Evolutionary conservation across 2,113 vertebrate species (phyloP), one percentile per base, ranked within the genome.

Genomic region (Onychorhynchus coronatus): DNA sequence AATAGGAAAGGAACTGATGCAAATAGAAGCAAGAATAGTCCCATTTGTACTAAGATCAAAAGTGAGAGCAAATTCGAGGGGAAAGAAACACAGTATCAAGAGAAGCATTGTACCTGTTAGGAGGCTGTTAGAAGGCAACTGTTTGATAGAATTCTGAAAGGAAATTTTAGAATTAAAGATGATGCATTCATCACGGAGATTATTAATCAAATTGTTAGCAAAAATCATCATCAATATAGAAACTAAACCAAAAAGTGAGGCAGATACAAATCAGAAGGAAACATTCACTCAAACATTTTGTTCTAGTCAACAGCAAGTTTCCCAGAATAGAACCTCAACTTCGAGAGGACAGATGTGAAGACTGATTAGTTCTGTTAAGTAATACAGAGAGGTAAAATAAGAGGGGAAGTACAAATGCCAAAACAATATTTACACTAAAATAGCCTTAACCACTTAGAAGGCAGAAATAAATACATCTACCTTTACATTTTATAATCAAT

Each of bases 41-140:
- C 42, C 71, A 63, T 35, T 70, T 75, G 50, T 66, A 85, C n/a
- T 41, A 88, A 89, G 79, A 88, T 85, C 67, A 94, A 94, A 94
- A 89, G 42, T 59, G 6, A 8, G 50, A 95, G 55, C 35, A 83
- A 91, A 92, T 80, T 67, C 46, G 50, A 91, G 63, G 25, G 82
- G 62, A 82, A 93, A 76, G 55, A 79, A 97, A 52, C 37, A 79
- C 11, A 81, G 2, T 79, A 89, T 8, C 61, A 93, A 93, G 83
- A 59, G 53, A 82, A 85, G 66, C 42, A 70, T 8, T 82, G 30
- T 56, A 95, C 75, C 2, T 3, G 46, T 56, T 49, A 22, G 25
- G 25, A 81, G 25, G 37, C 28, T 58, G 33, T 66, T 86, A 78
- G 56, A 89, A 95, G 17, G 70, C 30, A 84, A 44, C 0, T 0